Evolutionary conservation across 2,113 vertebrate genomes (phyloP).

Genomic region (Crotalus tigris): DNA sequence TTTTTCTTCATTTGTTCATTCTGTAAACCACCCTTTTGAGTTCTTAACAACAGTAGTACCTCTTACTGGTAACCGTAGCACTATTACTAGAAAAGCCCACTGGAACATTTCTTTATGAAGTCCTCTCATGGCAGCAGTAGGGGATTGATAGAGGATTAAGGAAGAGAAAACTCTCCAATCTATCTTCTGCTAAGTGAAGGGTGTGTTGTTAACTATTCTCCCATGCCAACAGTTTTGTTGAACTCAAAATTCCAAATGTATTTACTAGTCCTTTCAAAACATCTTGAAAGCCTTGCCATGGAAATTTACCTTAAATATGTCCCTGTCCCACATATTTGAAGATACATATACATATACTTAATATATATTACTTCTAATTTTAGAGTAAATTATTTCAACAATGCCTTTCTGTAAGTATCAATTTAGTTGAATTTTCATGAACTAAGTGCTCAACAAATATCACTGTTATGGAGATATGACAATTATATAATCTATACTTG

Average conservation of each 20-base stretch:
- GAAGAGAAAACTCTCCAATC: neutral
- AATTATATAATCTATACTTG: neutral
- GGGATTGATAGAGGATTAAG: neutral
- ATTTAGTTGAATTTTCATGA: neutral
- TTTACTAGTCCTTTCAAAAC: neutral
- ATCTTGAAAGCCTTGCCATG: neutral
- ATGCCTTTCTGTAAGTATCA: neutral
- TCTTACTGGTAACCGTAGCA: too few species aligned
- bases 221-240: too few species aligned
- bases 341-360: neutral
- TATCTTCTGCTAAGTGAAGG: too few species aligned
- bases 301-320: neutral
- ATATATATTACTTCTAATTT: neutral
- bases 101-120: too few species aligned
- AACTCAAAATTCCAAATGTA: neutral
- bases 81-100: too few species aligned
- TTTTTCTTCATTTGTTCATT: too few species aligned
- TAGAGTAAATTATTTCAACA: neutral
- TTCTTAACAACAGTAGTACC: too few species aligned
- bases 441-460: neutral
- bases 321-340: neutral
- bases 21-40: too few species aligned
- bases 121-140: neutral
- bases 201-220: too few species aligned
- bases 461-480: neutral